Conservation (phyloP, 1,140 invertebrate species). For the Stenopsyche tienmushanensis region DNA sequence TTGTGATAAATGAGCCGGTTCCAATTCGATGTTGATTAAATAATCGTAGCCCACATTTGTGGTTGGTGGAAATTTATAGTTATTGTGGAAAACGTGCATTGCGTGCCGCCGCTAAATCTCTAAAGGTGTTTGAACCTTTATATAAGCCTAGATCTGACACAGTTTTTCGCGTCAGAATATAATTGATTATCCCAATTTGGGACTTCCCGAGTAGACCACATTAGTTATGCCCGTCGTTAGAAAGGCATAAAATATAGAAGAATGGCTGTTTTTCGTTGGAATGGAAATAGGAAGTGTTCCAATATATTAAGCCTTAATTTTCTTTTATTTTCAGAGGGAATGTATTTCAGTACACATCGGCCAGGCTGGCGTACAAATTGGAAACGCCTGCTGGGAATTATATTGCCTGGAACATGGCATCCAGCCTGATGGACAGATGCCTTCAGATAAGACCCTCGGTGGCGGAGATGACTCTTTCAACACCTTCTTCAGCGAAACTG, state of each 20-base stretch:
- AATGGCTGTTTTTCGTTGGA: background rate
- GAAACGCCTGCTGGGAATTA: slow-evolving; percentile 83
- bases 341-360: slow-evolving; percentile 86
- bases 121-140: background rate
- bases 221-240: background rate
- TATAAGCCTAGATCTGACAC: slow-evolving; percentile 3
- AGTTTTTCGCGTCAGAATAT: slow-evolving; percentile 8
- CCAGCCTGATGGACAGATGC: slow-evolving; percentile 83
- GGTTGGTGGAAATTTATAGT: background rate
- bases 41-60: too few relatives aligned
- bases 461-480: slow-evolving; percentile 77
- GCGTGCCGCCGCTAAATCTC: slow-evolving; percentile 3
- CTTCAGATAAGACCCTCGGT: slow-evolving; percentile 69
- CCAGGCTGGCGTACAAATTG: slow-evolving; percentile 88
- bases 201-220: background rate
- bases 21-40: too few relatives aligned
- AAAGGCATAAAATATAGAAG: background rate
- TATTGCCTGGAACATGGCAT: slow-evolving; percentile 91
- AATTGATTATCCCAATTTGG: slow-evolving; percentile 15
- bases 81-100: background rate
- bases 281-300: background rate
- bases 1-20: background rate
- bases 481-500: slow-evolving; percentile 82
- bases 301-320: background rate
- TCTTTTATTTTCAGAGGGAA: slow-evolving; percentile 63